phyloP scores from a whole-genome alignment of 35 echinoderm and acorn worm genomes.

The Ophioderma brevispina region DNA sequence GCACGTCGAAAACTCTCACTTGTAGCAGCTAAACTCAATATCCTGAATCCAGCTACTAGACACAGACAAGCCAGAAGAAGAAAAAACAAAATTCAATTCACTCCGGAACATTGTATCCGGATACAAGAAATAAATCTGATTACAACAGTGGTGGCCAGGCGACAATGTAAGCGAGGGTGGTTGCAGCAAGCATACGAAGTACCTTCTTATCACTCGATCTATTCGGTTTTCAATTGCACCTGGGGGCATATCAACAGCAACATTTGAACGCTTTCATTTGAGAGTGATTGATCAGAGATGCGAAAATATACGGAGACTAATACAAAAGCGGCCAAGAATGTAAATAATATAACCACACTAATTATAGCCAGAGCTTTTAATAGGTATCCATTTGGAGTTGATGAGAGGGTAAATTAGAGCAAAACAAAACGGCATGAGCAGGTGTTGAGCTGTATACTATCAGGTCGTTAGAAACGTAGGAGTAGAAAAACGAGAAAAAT shows the following conservation, averaged over 20 bases:
- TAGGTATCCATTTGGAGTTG: neutral
- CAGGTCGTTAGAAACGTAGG: neutral
- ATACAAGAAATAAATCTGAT: neutral
- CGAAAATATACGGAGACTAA: neutral
- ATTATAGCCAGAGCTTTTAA: neutral
- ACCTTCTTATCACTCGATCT: neutral
- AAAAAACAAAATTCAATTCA: neutral
- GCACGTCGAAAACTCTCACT: no score
- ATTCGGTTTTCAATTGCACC: neutral
- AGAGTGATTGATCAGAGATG: neutral
- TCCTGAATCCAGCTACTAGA: slow-evolving; percentile 1
- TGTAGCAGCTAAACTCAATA: neutral
- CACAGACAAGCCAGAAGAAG: neutral
- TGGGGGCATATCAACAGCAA: neutral
- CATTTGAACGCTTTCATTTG: neutral
- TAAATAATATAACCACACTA: neutral
- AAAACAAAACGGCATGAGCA: neutral
- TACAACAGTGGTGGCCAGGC: neutral
- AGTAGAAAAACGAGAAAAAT: neutral
- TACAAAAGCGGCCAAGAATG: neutral
- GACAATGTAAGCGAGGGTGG: neutral
- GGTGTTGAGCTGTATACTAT: neutral
- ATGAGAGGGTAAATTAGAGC: neutral
- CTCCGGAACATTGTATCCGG: neutral
- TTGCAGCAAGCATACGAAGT: neutral